These are phyloP conservation scores for Hippolais icterina DNA, from an alignment of 2,113 vertebrate species.

Conservation along the genomic window DNA sequence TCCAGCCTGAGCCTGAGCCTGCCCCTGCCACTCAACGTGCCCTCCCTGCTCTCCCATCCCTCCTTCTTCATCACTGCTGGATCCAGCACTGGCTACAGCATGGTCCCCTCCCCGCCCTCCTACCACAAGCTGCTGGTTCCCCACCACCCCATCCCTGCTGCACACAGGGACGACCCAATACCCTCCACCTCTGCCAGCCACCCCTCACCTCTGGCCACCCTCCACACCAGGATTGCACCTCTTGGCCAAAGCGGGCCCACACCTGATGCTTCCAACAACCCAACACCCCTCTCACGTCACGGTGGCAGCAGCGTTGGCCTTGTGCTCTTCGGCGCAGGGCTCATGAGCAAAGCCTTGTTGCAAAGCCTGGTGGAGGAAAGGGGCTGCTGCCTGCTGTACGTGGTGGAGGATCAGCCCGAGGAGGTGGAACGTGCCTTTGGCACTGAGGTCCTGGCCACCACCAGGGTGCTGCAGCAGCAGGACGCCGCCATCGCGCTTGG, in stretches of 20 bases:
- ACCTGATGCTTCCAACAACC: not conserved
- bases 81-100: not conserved
- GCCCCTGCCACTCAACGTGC: not conserved
- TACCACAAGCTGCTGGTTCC: not conserved
- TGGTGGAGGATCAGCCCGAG: not conserved
- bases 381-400: not conserved
- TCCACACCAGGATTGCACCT: not conserved
- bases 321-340: not conserved
- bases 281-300: fast-evolving
- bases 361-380: not conserved
- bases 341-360: not conserved
- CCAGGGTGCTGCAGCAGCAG: not conserved
- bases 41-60: conserved; percentile 24
- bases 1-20: not conserved
- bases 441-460: fast-evolving
- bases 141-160: not conserved
- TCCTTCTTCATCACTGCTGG: not conserved
- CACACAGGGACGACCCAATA: not conserved
- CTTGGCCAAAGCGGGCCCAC: not conserved
- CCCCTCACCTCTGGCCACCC: not conserved
- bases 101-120: not conserved
- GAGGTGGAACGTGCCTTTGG: not conserved
- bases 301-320: not conserved
- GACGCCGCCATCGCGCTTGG: not conserved
- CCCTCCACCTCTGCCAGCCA: not conserved